phyloP scores from a whole-genome alignment of 2,888 invertebrate genomes.

The Drosophila colorata region DNA sequence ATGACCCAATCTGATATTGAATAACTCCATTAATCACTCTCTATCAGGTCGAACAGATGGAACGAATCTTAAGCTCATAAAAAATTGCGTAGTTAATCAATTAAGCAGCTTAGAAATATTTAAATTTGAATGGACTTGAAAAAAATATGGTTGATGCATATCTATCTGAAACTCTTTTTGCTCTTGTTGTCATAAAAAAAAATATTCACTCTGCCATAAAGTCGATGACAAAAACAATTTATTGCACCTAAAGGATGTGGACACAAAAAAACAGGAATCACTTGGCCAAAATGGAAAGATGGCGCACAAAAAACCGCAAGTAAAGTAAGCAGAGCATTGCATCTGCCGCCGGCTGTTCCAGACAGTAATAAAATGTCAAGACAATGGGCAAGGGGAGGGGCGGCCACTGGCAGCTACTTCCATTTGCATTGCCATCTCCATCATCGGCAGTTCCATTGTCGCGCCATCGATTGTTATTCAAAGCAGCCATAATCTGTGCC shows the following conservation, averaged over 20 bases:
- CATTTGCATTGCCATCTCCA: conserved; percentile 57
- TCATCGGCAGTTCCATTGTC: conserved; percentile 66
- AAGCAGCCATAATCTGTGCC: conserved; percentile 75
- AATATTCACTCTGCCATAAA: conserved; percentile 63
- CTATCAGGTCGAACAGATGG: background rate
- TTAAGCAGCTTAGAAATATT: conserved; percentile 3
- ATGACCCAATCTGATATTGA: conserved; percentile 39
- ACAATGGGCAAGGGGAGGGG: conserved; percentile 36
- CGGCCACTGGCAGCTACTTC: conserved; percentile 34
- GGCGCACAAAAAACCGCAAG: conserved; percentile 29
- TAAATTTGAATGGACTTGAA: conserved; percentile 10
- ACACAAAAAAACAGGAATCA: conserved; percentile 25
- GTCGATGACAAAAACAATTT: conserved; percentile 56
- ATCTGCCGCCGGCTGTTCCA: conserved; percentile 24
- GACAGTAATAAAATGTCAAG: conserved; percentile 73
- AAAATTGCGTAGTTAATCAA: conserved; percentile 2
- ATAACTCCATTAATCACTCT: conserved; percentile 53
- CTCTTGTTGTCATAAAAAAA: conserved; percentile 36
- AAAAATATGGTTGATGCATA: conserved; percentile 18
- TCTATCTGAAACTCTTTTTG: conserved; percentile 23
- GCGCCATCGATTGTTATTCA: conserved; percentile 80
- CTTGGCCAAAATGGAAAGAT: conserved; percentile 15
- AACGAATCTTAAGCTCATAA: conserved; percentile 16
- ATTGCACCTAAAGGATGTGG: conserved; percentile 36
- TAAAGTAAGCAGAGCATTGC: conserved; percentile 46